A percentile compares a stretch with the other conserved stretches of the same genome.
Evolutionary conservation across 1,140 invertebrate genomes (phyloP).

Genomic region (Conopomorpha cramerella): DNA sequence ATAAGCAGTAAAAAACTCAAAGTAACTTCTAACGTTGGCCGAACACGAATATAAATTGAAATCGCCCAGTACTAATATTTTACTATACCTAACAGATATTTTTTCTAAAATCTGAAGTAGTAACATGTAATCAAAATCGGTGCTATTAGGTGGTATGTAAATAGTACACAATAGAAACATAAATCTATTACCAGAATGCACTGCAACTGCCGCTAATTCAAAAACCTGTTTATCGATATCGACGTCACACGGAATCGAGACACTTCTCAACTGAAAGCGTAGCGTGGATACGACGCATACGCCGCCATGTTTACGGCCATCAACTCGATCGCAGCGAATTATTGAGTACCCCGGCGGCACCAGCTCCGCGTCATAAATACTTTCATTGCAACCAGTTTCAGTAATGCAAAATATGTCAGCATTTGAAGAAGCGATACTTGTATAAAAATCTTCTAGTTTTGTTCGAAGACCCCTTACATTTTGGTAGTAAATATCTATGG

Average conservation of each 20-base stretch:
- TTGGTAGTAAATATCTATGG: background rate
- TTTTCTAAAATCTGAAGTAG: background rate
- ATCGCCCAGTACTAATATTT: background rate
- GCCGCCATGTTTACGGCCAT: too few relatives aligned
- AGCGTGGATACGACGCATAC: too few relatives aligned
- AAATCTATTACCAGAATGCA: background rate
- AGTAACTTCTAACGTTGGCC: background rate
- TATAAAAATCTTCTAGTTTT: background rate
- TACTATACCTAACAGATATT: background rate
- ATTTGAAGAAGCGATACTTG: background rate
- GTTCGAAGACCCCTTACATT: background rate
- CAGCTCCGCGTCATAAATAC: background rate
- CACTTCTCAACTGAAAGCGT: background rate
- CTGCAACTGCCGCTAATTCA: background rate
- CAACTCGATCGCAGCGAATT: background rate
- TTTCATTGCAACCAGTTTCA: background rate
- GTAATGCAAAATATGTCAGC: background rate
- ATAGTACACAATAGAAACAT: background rate
- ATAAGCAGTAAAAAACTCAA: background rate
- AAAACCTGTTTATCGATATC: background rate
- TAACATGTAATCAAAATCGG: background rate
- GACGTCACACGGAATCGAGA: background rate
- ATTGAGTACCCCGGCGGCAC: background rate
- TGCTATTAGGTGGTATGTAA: background rate
- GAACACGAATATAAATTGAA: background rate